Conservation (phyloP, 2,888 invertebrate species). For the Onchidella celtica region DNA sequence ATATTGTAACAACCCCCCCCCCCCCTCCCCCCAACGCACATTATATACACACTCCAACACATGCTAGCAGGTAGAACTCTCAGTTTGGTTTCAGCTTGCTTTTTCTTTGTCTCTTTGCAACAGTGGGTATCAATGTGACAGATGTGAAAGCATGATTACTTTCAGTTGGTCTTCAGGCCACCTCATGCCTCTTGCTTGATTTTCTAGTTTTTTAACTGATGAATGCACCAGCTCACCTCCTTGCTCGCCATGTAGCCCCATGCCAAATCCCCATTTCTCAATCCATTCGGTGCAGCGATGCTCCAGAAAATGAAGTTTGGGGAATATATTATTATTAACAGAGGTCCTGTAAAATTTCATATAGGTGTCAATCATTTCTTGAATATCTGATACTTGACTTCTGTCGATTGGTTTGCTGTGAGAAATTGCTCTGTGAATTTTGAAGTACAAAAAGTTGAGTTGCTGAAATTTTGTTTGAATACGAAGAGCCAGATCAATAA, state of each 20-base stretch:
- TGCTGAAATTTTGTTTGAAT: background rate
- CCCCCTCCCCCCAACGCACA: too few relatives aligned
- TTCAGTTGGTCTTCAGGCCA: background rate
- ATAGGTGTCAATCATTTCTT: constrained; percentile 1
- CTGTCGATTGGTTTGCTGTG: constrained; percentile 5
- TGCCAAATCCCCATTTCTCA: constrained; percentile 19
- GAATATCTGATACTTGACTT: background rate
- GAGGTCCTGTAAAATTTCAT: background rate
- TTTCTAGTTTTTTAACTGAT: background rate
- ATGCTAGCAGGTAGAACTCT: background rate
- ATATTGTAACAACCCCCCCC: too few relatives aligned
- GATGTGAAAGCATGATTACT: constrained; percentile 12
- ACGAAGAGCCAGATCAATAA: background rate
- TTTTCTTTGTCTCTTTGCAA: background rate
- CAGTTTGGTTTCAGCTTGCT: background rate
- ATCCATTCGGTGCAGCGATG: constrained; percentile 23
- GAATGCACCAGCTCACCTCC: constrained; percentile 30
- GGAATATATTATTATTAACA: background rate
- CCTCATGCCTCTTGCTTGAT: background rate
- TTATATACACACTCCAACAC: too few relatives aligned
- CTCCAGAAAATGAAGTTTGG: constrained; percentile 28
- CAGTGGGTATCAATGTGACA: background rate
- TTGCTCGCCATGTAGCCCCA: constrained; percentile 34
- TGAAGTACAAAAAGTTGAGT: background rate
- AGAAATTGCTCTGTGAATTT: constrained; percentile 4